These are phyloP conservation scores for Troglohyphantes excavatus DNA, from an alignment of 2,888 invertebrate species.

Conservation along the genomic window DNA sequence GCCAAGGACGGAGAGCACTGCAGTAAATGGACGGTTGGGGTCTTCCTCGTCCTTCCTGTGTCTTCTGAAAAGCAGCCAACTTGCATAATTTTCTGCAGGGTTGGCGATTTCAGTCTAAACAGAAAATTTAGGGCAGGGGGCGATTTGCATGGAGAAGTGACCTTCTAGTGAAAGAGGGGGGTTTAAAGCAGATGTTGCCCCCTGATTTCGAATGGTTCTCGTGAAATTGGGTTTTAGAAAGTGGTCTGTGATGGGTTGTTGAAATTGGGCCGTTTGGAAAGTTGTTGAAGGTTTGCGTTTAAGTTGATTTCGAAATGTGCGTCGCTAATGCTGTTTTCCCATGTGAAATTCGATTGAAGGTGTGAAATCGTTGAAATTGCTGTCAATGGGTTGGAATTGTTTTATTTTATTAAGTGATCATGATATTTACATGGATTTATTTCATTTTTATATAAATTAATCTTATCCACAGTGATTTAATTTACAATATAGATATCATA, in stretches of 20 bases:
- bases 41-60: constrained; percentile 8
- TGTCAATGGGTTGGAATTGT: too few relatives aligned
- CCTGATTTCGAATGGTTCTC: neutral
- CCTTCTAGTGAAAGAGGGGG: neutral
- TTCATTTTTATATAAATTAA: too few relatives aligned
- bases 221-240: neutral
- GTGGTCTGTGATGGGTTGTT: neutral
- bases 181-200: constrained; percentile 2
- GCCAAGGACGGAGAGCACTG: neutral
- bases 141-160: constrained; percentile 6
- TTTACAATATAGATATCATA: too few relatives aligned
- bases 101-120: constrained; percentile 27
- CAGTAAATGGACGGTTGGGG: constrained; percentile 25
- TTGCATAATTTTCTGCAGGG: constrained; percentile 63
- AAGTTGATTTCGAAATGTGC: too few relatives aligned
- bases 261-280: too few relatives aligned
- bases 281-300: too few relatives aligned
- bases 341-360: too few relatives aligned
- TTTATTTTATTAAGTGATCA: too few relatives aligned
- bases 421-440: too few relatives aligned
- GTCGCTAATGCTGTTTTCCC: too few relatives aligned
- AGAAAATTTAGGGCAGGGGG: constrained; percentile 27
- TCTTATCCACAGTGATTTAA: too few relatives aligned
- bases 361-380: too few relatives aligned
- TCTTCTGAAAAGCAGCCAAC: constrained; percentile 12